Evolutionary conservation across 1,140 invertebrate genomes (phyloP), one percentile per base, ranked within the genome.

Genomic region (Dreissena polymorpha): DNA sequence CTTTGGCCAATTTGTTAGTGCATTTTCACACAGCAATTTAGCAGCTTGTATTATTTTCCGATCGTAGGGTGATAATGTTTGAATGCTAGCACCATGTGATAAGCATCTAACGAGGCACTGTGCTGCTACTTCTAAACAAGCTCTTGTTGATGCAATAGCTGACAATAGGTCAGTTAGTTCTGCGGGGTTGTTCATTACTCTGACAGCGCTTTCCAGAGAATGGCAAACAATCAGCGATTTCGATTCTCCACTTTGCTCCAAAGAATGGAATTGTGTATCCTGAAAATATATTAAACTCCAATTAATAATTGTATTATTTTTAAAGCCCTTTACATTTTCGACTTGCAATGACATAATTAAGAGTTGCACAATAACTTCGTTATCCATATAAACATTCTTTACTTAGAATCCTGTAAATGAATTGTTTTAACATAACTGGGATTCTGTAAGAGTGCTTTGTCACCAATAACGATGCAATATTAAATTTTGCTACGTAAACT

Each of bases 81-180:
- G 68, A 23, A 73, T 64, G 16, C 65, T 71, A 65, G 76, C 25
- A 70, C 74, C 57, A 63, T 63, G 29, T 39, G 79, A 63, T 16
- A 76, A 53, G 13, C 83, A 27, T 55, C 63, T 76, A 18, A 86
- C 57, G 57, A 90, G 82, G 23, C 70, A 84, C 53, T 84, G 83
- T 51, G 86, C 86, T 21, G 73, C 76, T 49, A 85, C 76, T 67
- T 67, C 64, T n/a, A 89, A 76, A 27, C 85, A 76, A 82, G 87
- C 87, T 82, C 89, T 83, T 50, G 74, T 79, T 53, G 75, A 67
- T 16, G 89, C 85, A 21, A 89, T 57, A 53, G 80, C 72, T n/a
- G 81, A 84, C 21, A 88, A 16, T 69, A 87, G 86, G n/a, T 69
- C 74, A 21, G 85, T 72, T 70, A 16, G 57, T 51, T 78, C 14